These are phyloP conservation scores for Hypomecis atomaria DNA, from an alignment of 2,888 invertebrate species.

Conservation along the genomic window DNA sequence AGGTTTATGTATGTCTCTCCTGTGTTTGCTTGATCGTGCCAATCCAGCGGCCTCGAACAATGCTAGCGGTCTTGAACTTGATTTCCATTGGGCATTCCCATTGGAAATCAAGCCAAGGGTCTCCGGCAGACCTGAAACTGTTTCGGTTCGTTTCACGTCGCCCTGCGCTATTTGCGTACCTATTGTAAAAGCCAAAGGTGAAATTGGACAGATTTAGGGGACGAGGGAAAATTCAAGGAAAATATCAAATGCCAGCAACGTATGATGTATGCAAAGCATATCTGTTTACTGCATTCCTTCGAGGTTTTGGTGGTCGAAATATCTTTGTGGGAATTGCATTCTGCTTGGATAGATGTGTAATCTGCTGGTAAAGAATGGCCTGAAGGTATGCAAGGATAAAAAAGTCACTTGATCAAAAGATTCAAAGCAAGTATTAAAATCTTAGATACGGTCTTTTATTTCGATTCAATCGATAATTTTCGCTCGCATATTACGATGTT, in stretches of 20 bases:
- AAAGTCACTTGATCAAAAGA: too few relatives aligned
- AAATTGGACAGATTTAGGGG: slow-evolving; percentile 51
- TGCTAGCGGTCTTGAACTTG: slow-evolving; percentile 57
- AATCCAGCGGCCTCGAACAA: slow-evolving; percentile 46
- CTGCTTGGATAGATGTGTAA: too few relatives aligned
- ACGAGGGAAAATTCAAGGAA: slow-evolving; percentile 32
- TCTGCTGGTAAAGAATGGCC: too few relatives aligned
- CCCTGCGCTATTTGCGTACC: slow-evolving; percentile 63
- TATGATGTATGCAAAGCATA: too few relatives aligned
- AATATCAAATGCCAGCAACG: slow-evolving; percentile 7
- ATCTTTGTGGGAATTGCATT: too few relatives aligned
- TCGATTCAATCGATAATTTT: too few relatives aligned
- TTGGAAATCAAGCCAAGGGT: slow-evolving; percentile 52
- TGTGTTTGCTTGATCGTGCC: slow-evolving; percentile 34
- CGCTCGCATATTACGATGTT: too few relatives aligned
- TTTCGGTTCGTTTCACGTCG: slow-evolving; percentile 74
- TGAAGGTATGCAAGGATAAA: too few relatives aligned
- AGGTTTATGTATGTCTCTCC: neutral
- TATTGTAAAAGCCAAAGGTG: slow-evolving; percentile 73
- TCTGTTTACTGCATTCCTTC: too few relatives aligned
- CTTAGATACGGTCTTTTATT: too few relatives aligned
- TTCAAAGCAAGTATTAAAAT: too few relatives aligned
- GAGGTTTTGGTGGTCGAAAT: too few relatives aligned
- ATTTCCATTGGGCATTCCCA: slow-evolving; percentile 69
- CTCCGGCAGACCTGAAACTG: slow-evolving; percentile 77